Conservation (phyloP, 2,113 vertebrate genomes). For the Corynorhinus townsendii region DNA sequence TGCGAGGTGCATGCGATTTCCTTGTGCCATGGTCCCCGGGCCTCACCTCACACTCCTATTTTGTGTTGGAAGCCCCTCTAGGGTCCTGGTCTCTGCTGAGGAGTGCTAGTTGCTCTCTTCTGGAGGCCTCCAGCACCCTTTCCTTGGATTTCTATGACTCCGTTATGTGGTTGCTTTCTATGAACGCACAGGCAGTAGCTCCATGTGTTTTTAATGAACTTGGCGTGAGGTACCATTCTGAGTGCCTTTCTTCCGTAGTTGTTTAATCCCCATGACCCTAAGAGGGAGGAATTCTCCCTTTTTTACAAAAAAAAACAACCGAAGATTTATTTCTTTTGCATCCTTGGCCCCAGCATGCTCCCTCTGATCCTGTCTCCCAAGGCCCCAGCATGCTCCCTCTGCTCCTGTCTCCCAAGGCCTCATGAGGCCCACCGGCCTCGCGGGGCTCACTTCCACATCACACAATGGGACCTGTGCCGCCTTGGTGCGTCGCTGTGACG, state of each 20-base stretch:
- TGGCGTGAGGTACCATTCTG: not conserved
- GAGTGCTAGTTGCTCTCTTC: not conserved
- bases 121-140: not conserved
- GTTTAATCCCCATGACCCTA: not conserved
- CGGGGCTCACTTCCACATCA: not conserved
- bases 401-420: not conserved
- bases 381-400: not conserved
- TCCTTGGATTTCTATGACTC: not conserved
- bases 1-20: not conserved
- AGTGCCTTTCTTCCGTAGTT: not conserved
- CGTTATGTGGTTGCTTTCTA: not conserved
- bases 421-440: fast-evolving
- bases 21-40: not conserved
- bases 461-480: no score
- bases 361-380: not conserved
- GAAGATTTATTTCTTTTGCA: slow-evolving; percentile 28
- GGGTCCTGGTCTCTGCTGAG: not conserved
- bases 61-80: not conserved
- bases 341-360: not conserved
- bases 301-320: not conserved
- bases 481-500: not conserved
- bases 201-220: slow-evolving; percentile 40
- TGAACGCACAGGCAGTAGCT: not conserved
- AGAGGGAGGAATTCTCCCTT: not conserved
- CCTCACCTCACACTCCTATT: not conserved